Evolutionary conservation across 2,888 invertebrate genomes (phyloP).

Genomic region (Hedya salicella): DNA sequence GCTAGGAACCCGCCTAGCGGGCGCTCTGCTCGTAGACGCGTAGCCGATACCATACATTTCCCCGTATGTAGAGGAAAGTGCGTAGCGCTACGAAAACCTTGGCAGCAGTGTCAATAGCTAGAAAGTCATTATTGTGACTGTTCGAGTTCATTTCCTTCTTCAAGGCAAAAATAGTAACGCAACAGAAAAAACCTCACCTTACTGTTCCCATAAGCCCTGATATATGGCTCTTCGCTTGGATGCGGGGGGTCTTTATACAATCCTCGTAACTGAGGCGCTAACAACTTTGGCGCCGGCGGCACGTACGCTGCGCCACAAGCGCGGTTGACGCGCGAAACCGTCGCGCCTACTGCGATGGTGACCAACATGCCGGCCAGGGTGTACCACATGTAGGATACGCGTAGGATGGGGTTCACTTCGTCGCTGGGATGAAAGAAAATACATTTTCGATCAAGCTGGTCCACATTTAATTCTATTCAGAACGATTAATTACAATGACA

Average conservation of each 20-base stretch:
- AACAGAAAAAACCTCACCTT: too few species aligned
- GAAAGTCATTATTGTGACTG: too few species aligned
- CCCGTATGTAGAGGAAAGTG: too few species aligned
- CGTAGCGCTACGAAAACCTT: too few species aligned
- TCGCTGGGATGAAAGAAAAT: slow-evolving; percentile 56
- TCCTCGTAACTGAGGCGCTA: slow-evolving; percentile 89
- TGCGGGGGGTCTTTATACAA: slow-evolving; percentile 80
- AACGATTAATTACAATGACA: too few species aligned
- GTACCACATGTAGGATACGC: slow-evolving; percentile 92
- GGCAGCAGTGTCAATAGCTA: too few species aligned
- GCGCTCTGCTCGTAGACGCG: too few species aligned
- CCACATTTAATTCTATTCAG: background rate
- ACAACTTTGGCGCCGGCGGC: slow-evolving; percentile 76
- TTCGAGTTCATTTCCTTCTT: too few species aligned
- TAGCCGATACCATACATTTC: too few species aligned
- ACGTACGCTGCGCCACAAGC: slow-evolving; percentile 66
- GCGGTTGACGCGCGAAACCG: slow-evolving; percentile 63
- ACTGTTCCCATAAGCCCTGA: slow-evolving; percentile 71
- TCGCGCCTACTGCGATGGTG: slow-evolving; percentile 66
- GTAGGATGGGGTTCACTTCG: slow-evolving; percentile 87
- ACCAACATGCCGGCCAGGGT: slow-evolving; percentile 81
- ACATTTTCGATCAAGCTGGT: background rate
- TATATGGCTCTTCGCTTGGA: slow-evolving; percentile 72
- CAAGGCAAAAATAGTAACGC: too few species aligned
- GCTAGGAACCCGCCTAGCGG: too few species aligned